These are phyloP conservation scores for Papilio helenus DNA, from an alignment of 1,140 invertebrate genomes.

Conservation along the genomic window DNA sequence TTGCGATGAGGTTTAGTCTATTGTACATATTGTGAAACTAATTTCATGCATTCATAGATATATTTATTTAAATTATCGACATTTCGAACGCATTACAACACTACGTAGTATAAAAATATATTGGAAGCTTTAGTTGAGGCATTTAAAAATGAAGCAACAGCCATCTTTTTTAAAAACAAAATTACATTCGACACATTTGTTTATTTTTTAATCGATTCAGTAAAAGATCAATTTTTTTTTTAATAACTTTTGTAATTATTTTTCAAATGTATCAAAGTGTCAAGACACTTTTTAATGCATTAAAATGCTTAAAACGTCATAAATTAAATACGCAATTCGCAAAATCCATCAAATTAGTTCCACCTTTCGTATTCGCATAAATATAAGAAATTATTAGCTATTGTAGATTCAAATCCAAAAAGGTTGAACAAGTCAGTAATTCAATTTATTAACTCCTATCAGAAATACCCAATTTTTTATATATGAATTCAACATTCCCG, in stretches of 20 bases:
- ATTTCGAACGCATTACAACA: neutral
- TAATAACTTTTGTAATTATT: neutral
- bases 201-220: neutral
- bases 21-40: conserved; percentile 68
- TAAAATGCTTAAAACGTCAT: neutral
- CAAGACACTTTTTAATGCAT: neutral
- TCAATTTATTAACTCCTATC: conserved; percentile 77
- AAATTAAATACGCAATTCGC: neutral
- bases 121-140: neutral
- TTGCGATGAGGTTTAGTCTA: conserved; percentile 80
- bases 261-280: neutral
- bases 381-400: conserved; percentile 55
- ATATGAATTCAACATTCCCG: conserved; percentile 79
- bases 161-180: neutral
- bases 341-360: conserved; percentile 22
- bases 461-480: conserved; percentile 77
- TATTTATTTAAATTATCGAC: neutral
- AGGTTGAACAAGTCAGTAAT: conserved; percentile 77
- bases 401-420: conserved; percentile 83
- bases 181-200: neutral
- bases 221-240: neutral
- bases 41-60: neutral
- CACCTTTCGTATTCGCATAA: neutral
- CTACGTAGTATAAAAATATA: neutral
- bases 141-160: neutral